These are phyloP conservation scores for Lasioglossum vierecki DNA, from an alignment of 2,888 invertebrate species.

Conservation along the genomic window DNA sequence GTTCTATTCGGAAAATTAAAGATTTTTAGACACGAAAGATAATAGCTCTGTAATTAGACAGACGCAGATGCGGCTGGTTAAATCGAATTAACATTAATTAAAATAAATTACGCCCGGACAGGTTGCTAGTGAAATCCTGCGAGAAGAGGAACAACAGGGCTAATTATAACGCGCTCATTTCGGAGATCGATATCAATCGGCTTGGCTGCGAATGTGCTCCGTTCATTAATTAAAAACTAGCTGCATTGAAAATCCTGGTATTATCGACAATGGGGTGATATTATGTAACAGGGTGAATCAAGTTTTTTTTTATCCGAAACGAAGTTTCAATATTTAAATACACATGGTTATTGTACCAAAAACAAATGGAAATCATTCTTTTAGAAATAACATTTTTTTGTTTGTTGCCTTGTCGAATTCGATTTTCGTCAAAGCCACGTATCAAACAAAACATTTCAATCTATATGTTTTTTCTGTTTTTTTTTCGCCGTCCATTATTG, in stretches of 20 bases:
- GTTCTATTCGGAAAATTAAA: background rate
- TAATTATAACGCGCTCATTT: background rate
- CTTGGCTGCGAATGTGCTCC: background rate
- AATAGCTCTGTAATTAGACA: slow-evolving; percentile 16
- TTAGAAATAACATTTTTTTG: background rate
- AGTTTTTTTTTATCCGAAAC: background rate
- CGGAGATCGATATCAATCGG: background rate
- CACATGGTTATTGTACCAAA: background rate
- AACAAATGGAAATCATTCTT: background rate
- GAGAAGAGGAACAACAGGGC: background rate
- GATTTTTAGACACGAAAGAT: background rate
- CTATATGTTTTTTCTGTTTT: background rate
- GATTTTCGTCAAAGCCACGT: background rate
- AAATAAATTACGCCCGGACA: slow-evolving; percentile 7
- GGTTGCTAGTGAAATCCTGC: background rate
- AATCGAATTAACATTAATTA: slow-evolving; percentile 8
- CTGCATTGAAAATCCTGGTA: background rate
- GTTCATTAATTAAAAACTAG: background rate
- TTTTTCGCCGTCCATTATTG: background rate
- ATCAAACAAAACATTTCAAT: background rate
- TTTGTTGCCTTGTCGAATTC: background rate
- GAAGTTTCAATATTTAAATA: background rate
- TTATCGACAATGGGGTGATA: background rate
- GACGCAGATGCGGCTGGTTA: background rate
- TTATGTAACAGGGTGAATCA: background rate